Percentiles rank a stretch among this genome's conserved stretches.
These are phyloP conservation scores for Idaea biselata DNA, from an alignment of 2,888 invertebrate genomes.

Conservation along the genomic window DNA sequence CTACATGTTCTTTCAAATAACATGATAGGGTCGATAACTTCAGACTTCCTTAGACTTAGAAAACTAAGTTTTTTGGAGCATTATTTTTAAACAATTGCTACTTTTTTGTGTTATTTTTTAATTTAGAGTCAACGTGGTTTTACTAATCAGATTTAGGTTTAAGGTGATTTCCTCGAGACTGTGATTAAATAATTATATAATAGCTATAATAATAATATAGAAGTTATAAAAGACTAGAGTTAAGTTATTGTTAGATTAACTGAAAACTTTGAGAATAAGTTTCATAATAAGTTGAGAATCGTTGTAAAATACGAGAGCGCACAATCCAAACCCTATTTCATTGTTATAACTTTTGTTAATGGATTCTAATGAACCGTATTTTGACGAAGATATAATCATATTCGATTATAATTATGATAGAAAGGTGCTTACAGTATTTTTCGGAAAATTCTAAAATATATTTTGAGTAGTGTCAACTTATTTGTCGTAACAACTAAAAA, in stretches of 20 bases:
- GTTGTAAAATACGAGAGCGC: neutral
- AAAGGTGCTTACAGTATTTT: neutral
- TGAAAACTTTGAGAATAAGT: neutral
- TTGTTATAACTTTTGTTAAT: neutral
- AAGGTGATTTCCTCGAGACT: slow-evolving; percentile 71
- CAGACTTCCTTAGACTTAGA: slow-evolving; percentile 14
- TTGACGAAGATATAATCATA: neutral
- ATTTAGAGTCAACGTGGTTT: slow-evolving; percentile 43
- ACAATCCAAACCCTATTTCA: neutral
- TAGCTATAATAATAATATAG: slow-evolving; percentile 30
- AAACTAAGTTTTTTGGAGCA: slow-evolving; percentile 13
- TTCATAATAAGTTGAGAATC: neutral
- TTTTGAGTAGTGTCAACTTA: neutral
- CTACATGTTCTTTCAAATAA: slow-evolving; percentile 1
- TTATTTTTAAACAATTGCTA: slow-evolving; percentile 9
- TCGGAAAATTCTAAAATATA: neutral
- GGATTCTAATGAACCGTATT: neutral
- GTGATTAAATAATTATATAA: slow-evolving; percentile 63
- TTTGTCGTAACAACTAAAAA: neutral
- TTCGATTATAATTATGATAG: neutral
- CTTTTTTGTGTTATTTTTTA: slow-evolving; percentile 5
- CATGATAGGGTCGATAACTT: neutral
- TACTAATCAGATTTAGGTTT: slow-evolving; percentile 42
- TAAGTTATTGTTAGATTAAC: neutral
- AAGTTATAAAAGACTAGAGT: neutral